Percentiles rank a stretch among this genome's conserved stretches.
phyloP scores from a whole-genome alignment of 2,888 invertebrate species.

The Junonia oenone region DNA sequence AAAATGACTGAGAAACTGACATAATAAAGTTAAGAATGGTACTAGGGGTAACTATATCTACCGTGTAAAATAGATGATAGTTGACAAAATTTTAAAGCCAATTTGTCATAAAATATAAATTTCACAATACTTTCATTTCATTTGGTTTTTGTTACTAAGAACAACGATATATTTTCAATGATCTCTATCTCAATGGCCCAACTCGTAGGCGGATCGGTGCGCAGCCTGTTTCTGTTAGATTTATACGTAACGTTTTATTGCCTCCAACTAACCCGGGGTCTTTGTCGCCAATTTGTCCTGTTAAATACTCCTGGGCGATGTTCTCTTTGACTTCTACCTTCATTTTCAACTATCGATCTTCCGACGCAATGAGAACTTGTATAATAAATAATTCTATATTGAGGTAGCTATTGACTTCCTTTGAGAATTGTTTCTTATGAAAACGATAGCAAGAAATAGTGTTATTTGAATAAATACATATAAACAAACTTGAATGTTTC shows the following conservation, averaged over 20 bases:
- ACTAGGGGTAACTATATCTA: too few relatives aligned
- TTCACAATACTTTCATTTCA: too few relatives aligned
- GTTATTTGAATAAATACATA: background rate
- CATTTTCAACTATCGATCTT: background rate
- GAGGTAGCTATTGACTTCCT: background rate
- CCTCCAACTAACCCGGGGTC: slow-evolving; percentile 37
- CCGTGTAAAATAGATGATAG: too few relatives aligned
- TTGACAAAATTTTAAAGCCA: too few relatives aligned
- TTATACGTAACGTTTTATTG: slow-evolving; percentile 39
- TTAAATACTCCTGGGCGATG: slow-evolving; percentile 28
- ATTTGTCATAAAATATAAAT: too few relatives aligned
- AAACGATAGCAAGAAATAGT: background rate
- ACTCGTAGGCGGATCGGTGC: background rate
- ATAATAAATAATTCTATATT: background rate
- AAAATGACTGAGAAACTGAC: too few relatives aligned
- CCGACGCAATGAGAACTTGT: background rate
- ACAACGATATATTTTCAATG: background rate
- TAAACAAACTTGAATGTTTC: too few relatives aligned
- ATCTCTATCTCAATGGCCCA: background rate
- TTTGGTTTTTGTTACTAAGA: too few relatives aligned
- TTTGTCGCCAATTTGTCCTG: slow-evolving; percentile 33
- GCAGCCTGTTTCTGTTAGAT: slow-evolving; percentile 15
- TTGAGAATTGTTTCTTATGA: background rate
- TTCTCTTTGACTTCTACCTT: slow-evolving; percentile 21
- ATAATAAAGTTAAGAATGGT: too few relatives aligned